Evolutionary conservation across 2,888 invertebrate species (phyloP), one percentile per base, ranked within the genome.

Genomic region (Tridacna crocea): DNA sequence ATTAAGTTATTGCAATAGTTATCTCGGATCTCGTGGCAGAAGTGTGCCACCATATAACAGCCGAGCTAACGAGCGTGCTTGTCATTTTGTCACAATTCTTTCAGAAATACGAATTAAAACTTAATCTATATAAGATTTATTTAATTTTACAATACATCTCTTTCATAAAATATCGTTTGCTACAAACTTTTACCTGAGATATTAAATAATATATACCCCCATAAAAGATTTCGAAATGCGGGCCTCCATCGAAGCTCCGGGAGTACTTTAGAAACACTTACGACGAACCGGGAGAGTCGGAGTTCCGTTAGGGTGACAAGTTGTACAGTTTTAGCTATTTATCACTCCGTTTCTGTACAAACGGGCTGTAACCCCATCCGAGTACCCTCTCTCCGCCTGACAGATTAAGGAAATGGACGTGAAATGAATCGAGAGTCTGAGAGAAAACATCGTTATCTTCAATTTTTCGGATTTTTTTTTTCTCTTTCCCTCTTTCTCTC

Each of bases 321-420:
- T 78, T 73, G 73, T 85, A 77, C 80, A 72, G 72, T 68, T 46
- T 17, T 48, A 77, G 79, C 81, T 77, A 85, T 85, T 85, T 85
- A 85, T 85, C 85, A 85, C 85, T 65, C 72, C 66, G 68, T 61
- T 48, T 74, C 77, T 74, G 65, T 77, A 73, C 77, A 81, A 80
- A 78, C 77, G 76, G 63, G 70, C 77, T 61, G 84, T 82, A 84
- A 84, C 82, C 48, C 70, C 79, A 84, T 84, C 84, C 82, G 66
- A 65, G 63, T 22, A 72, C 55, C 68, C 74, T 72, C 48, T 73
- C 36, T 26, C 55, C 63, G 26, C 47, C 51, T 85, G 85, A 81
- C 85, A 85, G 79, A 24, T 60, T 26, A 61, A 83, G 85, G 85
- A 85, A 85, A 85, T 85, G 85, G 85, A 85, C 85, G 76, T 74